Percentiles rank a stretch among this genome's conserved stretches.
Conservation (phyloP, 2,113 vertebrate genomes). For the Rousettus leschenaultii region DNA sequence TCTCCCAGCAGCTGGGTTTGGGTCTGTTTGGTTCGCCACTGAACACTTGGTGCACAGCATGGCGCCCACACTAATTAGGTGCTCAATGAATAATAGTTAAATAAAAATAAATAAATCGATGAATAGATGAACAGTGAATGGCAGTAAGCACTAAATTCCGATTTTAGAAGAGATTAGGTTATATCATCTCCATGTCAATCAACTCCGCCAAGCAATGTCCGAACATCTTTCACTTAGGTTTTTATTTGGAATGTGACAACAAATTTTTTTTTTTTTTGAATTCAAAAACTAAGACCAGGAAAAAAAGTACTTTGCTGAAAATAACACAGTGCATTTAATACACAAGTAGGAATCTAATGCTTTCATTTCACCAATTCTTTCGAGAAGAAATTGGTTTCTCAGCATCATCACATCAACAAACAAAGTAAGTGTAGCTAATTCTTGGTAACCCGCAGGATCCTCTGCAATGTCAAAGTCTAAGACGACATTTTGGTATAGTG, state of each 20-base stretch:
- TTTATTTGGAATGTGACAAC: neutral
- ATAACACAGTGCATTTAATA: neutral
- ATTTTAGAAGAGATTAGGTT: neutral
- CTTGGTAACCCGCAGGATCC: neutral
- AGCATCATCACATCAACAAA: neutral
- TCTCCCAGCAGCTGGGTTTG: neutral
- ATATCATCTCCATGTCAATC: neutral
- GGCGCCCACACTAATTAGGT: fast-evolving
- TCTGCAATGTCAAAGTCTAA: neutral
- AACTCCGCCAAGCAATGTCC: neutral
- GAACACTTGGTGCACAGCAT: neutral
- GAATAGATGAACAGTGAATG: neutral
- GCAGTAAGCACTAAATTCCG: too few relatives aligned
- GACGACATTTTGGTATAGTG: too few relatives aligned
- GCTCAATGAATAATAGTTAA: neutral
- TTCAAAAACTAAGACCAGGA: slow-evolving; percentile 25
- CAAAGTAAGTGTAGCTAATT: fast-evolving
- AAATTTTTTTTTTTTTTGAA: neutral
- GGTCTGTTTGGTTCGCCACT: neutral
- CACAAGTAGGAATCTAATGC: neutral
- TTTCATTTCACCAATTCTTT: neutral
- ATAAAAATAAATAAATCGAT: neutral
- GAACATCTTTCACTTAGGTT: neutral
- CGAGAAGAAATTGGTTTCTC: neutral
- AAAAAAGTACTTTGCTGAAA: neutral